Evolutionary conservation across 2,113 vertebrate species (phyloP), one percentile per base, ranked within the genome.

Genomic region (Gnathonemus echidnorhynchus): DNA sequence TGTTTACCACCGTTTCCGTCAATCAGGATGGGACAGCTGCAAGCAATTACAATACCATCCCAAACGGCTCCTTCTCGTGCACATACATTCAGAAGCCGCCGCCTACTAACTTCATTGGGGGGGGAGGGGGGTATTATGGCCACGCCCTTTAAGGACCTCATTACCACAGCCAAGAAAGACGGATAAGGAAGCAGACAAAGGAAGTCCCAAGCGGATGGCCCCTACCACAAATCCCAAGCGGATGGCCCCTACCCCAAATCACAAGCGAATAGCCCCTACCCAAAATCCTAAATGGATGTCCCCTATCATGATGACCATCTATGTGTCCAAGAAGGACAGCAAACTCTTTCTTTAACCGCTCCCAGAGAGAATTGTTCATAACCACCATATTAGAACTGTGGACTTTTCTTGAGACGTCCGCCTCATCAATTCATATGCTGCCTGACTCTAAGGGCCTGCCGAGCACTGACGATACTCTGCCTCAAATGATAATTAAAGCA

Each of bases 381-480:
- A 58, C 77, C 46, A 31, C 6, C 46, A 48, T 48, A 39, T 2
- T 45, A 49, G 35, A 42, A 42, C 85, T 86, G 74, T 24, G 87
- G 70, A 89, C 35, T 39, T 89, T 89, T 80, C 35, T 31, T 42
- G n/a, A 45, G 74, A 84, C 21, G 58, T 35, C 42, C 2, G 24
- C 21, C 45, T 84, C 39, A 53, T 84, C 39, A 45, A 46, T 62
- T n/a, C 70, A 83, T 3, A 52, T 2, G 27, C 21, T 6, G 89
- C 56, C 85, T 88, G 84, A 88, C 88, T 83, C 86, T 24, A 90
- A 85, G 58, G 89, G 77, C 86, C 24, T 87, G 58, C 80, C 9
- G 46, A 80, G 58, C 3, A n/a, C 35, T 8, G 39, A 86, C 66
- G 31, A 91, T 77, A 88, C 49, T 39, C 2, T 88, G 50, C 90